A percentile compares a stretch with the other conserved stretches of the same genome.
Conservation (phyloP, 2,888 invertebrate genomes). For the Tryphoninae sp. region DNA sequence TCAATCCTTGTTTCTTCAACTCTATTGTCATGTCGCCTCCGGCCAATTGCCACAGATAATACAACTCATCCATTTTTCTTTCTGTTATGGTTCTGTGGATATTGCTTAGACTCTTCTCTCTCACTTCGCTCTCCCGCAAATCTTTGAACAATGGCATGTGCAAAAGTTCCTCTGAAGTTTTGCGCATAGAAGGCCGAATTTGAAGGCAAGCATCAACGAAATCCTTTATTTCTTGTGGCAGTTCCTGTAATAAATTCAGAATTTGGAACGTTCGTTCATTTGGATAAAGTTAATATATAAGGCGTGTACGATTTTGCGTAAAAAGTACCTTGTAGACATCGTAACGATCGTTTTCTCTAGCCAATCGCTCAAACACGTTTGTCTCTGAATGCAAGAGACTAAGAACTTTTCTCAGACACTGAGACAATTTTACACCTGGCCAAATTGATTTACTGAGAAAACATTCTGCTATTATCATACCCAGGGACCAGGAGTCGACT, state of each 20-base stretch:
- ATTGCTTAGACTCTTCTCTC: conserved; percentile 75
- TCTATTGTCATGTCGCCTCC: conserved; percentile 97
- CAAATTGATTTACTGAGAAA: conserved; percentile 88
- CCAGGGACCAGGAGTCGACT: conserved; percentile 96
- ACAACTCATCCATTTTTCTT: conserved; percentile 89
- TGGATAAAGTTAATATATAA: neutral
- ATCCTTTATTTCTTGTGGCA: conserved; percentile 83
- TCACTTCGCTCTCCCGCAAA: conserved; percentile 71
- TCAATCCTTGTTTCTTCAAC: conserved; percentile 94
- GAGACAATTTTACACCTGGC: conserved; percentile 88
- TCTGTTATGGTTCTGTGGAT: conserved; percentile 81
- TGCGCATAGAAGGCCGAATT: conserved; percentile 85
- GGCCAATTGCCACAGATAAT: conserved; percentile 97
- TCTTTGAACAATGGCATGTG: conserved; percentile 83
- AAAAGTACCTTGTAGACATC: conserved; percentile 84
- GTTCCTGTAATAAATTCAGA: conserved; percentile 34
- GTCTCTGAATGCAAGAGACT: conserved; percentile 86
- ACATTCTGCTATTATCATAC: conserved; percentile 93
- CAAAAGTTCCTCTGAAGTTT: conserved; percentile 85
- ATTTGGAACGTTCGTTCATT: neutral
- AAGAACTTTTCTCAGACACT: conserved; percentile 88
- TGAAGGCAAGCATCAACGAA: conserved; percentile 89
- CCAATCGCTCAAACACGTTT: conserved; percentile 87
- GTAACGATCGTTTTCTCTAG: conserved; percentile 89
- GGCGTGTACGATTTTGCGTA: neutral